Percentiles rank a stretch among this genome's conserved stretches.
phyloP scores from a whole-genome alignment of 2,113 vertebrate genomes.

The Otus sunia region DNA sequence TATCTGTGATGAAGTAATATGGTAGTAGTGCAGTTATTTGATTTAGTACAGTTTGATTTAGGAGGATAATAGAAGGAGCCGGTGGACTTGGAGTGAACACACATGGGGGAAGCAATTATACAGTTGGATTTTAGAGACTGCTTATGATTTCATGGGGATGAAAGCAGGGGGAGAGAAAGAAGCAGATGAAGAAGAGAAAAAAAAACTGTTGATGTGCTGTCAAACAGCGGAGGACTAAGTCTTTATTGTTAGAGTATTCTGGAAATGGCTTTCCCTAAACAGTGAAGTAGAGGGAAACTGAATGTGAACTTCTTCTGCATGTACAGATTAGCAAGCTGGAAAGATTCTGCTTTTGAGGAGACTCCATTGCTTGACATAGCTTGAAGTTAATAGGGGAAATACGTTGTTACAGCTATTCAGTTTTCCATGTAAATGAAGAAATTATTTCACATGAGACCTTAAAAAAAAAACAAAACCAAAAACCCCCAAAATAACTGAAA shows the following conservation, averaged over 20 bases:
- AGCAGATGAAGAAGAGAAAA: neutral
- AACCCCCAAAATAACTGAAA: neutral
- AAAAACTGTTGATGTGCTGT: neutral
- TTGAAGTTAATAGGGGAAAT: neutral
- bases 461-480: neutral
- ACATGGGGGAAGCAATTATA: rapidly evolving
- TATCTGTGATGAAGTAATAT: neutral
- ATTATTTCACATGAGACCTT: neutral
- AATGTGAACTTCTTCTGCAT: neutral
- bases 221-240: neutral
- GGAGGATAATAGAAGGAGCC: neutral
- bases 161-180: neutral
- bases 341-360: neutral
- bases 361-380: neutral
- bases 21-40: neutral
- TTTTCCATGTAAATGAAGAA: neutral
- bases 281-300: neutral
- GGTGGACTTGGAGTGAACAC: neutral
- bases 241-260: neutral
- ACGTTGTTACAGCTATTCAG: neutral
- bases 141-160: neutral
- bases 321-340: neutral
- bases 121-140: neutral
- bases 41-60: neutral
- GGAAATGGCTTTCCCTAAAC: neutral